These are phyloP conservation scores for Tetranychus cinnabarinus DNA, from an alignment of 1,140 invertebrate species.

Conservation along the genomic window DNA sequence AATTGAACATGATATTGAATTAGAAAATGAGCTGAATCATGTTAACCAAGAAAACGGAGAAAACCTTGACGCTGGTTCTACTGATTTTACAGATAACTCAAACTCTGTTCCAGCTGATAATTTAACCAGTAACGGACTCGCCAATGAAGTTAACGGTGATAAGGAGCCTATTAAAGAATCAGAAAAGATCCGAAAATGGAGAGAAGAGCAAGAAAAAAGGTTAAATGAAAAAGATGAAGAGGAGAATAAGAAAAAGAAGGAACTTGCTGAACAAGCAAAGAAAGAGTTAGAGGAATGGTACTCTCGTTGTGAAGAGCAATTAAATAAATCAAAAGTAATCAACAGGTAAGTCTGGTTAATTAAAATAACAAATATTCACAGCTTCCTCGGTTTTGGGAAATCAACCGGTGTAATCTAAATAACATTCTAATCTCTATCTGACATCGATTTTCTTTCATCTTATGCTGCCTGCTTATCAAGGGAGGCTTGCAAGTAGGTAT, in stretches of 20 bases:
- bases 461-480: slow-evolving; percentile 8
- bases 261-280: slow-evolving; percentile 51
- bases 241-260: slow-evolving; percentile 64
- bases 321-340: slow-evolving; percentile 71
- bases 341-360: slow-evolving; percentile 41
- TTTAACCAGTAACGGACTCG: not conserved
- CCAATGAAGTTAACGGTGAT: not conserved
- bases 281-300: slow-evolving; percentile 91
- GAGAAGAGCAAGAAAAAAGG: slow-evolving; percentile 64
- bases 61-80: not conserved
- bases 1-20: slow-evolving; percentile 59
- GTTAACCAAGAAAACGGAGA: not conserved
- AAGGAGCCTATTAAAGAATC: slow-evolving; percentile 43
- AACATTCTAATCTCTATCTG: slow-evolving; percentile 1
- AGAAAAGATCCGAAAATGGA: slow-evolving; percentile 75
- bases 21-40: not conserved
- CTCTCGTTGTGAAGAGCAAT: slow-evolving; percentile 68
- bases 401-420: too few relatives aligned
- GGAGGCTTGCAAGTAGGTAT: slow-evolving; percentile 21
- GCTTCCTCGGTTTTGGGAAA: too few relatives aligned
- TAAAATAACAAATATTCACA: too few relatives aligned
- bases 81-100: slow-evolving; percentile 2
- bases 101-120: slow-evolving; percentile 6
- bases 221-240: slow-evolving; percentile 75
- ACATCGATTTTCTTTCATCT: not conserved